Evolutionary conservation across 1,140 invertebrate genomes (phyloP).

Genomic region (Limonius californicus): DNA sequence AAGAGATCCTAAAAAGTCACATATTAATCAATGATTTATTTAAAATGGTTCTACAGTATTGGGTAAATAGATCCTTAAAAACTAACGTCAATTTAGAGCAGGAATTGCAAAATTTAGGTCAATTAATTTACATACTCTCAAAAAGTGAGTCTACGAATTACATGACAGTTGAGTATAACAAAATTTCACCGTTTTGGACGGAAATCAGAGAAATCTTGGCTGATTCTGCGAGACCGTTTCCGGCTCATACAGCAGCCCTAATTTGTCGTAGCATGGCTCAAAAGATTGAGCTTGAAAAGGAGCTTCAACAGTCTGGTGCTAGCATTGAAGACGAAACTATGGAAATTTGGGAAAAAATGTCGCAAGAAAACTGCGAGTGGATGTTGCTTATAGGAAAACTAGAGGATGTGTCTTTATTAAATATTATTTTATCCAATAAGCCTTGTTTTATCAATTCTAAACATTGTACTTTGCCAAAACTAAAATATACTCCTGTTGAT

Average conservation of each 20-base stretch:
- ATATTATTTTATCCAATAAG: conserved; percentile 61
- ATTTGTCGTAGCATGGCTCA: conserved; percentile 69
- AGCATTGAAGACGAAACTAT: conserved; percentile 51
- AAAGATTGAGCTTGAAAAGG: conserved; percentile 50
- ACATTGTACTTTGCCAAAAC: conserved; percentile 47
- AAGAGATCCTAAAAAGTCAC: conserved; percentile 41
- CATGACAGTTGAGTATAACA: conserved; percentile 56
- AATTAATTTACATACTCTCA: conserved; percentile 48
- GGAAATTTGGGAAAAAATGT: conserved; percentile 77
- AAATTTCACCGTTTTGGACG: conserved; percentile 71
- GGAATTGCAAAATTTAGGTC: conserved; percentile 52
- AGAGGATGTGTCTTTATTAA: conserved; percentile 80
- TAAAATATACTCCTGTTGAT: conserved; percentile 58
- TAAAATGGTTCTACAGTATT: conserved; percentile 61
- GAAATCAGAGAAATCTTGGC: conserved; percentile 64
- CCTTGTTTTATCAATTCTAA: conserved; percentile 42
- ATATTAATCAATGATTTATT: conserved; percentile 59
- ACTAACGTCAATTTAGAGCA: conserved; percentile 49
- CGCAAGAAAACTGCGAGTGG: conserved; percentile 82
- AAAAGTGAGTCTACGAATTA: conserved; percentile 46
- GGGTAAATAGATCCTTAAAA: conserved; percentile 56
- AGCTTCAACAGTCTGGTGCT: conserved; percentile 43
- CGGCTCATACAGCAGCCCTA: conserved; percentile 69
- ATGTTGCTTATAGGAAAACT: conserved; percentile 80
- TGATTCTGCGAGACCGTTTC: conserved; percentile 65